Conservation (phyloP, 2,888 invertebrate genomes). For the Heliothis peltigera region DNA sequence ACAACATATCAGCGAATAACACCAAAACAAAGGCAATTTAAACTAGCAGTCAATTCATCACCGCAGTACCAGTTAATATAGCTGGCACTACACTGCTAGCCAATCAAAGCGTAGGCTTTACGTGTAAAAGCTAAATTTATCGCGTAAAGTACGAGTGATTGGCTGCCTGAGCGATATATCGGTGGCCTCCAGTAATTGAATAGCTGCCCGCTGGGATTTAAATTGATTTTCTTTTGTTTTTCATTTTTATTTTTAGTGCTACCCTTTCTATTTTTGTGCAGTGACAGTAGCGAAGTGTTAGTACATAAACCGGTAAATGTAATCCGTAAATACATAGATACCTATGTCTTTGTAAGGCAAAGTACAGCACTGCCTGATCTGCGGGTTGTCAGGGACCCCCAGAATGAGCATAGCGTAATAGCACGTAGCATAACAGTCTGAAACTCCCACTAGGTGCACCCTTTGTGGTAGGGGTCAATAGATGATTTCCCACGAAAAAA, state of each 20-base stretch:
- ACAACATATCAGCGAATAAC: not conserved
- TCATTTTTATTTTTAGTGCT: slow-evolving; percentile 26
- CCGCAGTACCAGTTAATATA: slow-evolving; percentile 39
- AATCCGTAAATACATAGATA: too few species aligned
- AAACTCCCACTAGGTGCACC: too few species aligned
- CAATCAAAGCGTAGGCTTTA: slow-evolving; percentile 59
- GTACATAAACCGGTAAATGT: not conserved
- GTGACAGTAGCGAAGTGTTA: not conserved
- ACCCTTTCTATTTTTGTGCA: slow-evolving; percentile 11
- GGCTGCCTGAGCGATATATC: slow-evolving; percentile 64
- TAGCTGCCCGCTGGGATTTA: slow-evolving; percentile 50
- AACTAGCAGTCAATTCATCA: slow-evolving; percentile 44
- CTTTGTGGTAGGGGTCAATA: too few species aligned
- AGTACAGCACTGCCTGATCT: too few species aligned
- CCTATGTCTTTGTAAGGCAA: too few species aligned
- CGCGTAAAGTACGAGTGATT: slow-evolving; percentile 67
- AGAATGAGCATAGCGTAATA: too few species aligned
- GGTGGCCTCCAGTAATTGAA: slow-evolving; percentile 61
- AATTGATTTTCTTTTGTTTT: slow-evolving; percentile 44
- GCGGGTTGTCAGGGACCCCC: too few species aligned
- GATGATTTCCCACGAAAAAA: too few species aligned
- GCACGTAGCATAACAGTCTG: too few species aligned
- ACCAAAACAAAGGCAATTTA: slow-evolving; percentile 7
- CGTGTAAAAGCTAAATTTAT: slow-evolving; percentile 75
- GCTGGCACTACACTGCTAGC: slow-evolving; percentile 36